Conservation (phyloP, 2,113 vertebrate genomes). For the Cervus canadensis region DNA sequence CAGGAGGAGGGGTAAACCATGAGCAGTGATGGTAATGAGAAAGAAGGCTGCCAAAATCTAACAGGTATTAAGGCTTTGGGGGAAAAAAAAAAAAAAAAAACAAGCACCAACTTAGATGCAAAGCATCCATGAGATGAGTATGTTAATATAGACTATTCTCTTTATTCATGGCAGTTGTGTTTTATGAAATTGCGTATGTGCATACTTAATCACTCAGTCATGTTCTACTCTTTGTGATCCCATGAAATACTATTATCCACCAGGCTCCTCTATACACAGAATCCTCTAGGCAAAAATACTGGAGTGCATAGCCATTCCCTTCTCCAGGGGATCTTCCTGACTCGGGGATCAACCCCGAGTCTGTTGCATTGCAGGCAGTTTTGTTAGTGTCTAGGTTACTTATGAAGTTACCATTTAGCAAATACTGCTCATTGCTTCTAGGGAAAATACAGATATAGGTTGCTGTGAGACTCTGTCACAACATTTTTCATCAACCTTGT, state of each 20-base stretch:
- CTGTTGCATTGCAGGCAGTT: neutral
- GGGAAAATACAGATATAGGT: neutral
- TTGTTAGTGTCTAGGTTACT: rapidly evolving
- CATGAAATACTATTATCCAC: neutral
- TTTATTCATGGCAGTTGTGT: neutral
- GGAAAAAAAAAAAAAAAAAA: neutral
- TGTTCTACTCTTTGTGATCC: neutral
- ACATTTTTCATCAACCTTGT: neutral
- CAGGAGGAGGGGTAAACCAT: rapidly evolving
- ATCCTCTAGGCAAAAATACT: neutral
- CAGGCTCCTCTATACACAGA: neutral
- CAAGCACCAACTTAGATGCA: neutral
- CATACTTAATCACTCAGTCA: neutral
- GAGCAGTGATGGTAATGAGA: neutral
- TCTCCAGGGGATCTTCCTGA: neutral
- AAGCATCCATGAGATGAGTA: neutral
- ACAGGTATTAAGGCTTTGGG: neutral
- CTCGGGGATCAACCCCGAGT: neutral
- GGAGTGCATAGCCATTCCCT: neutral
- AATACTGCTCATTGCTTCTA: neutral
- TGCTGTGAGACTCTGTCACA: neutral
- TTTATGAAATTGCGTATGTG: neutral
- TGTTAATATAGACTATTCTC: neutral
- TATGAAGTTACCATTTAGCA: neutral
- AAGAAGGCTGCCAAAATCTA: neutral